A percentile compares a stretch with the other conserved stretches of the same genome.
phyloP scores from a whole-genome alignment of 2,113 vertebrate genomes.

The Daboia siamensis region DNA sequence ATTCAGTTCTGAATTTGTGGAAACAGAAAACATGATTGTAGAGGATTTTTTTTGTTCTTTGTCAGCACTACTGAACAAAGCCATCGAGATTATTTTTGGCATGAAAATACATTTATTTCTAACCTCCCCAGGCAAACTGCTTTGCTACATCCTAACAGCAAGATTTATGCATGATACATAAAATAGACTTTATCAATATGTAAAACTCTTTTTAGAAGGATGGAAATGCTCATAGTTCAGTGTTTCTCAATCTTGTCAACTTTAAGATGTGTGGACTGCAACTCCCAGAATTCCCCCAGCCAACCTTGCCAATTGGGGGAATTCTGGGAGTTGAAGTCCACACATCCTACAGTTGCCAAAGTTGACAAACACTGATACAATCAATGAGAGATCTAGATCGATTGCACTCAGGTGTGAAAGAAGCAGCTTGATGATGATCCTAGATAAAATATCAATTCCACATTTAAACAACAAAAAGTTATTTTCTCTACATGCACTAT shows the following conservation, averaged over 20 bases:
- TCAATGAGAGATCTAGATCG: conserved; percentile 65
- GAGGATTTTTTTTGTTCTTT: conserved; percentile 63
- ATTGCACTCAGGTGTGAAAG: conserved; percentile 47
- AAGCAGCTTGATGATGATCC: conserved; percentile 10
- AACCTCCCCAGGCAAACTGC: conserved; percentile 76
- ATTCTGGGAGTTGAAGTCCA: background rate
- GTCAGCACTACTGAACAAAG: conserved; percentile 72
- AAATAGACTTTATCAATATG: conserved; percentile 77
- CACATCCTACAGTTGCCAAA: background rate
- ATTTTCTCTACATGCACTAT: background rate
- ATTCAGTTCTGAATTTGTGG: conserved; percentile 53
- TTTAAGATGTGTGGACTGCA: background rate
- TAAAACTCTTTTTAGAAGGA: conserved; percentile 72
- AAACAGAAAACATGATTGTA: conserved; percentile 55
- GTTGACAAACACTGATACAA: conserved; percentile 24
- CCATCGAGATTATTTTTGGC: conserved; percentile 71
- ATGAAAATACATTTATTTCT: conserved; percentile 75
- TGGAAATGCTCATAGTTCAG: conserved; percentile 45
- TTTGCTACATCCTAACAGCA: conserved; percentile 80
- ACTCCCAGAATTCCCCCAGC: background rate
- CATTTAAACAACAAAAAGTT: conserved; percentile 29
- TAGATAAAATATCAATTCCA: conserved; percentile 54
- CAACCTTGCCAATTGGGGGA: background rate
- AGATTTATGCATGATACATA: conserved; percentile 79
- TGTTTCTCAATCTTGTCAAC: background rate